phyloP scores from a whole-genome alignment of 2,888 invertebrate genomes.

The Quadroppia sp. region DNA sequence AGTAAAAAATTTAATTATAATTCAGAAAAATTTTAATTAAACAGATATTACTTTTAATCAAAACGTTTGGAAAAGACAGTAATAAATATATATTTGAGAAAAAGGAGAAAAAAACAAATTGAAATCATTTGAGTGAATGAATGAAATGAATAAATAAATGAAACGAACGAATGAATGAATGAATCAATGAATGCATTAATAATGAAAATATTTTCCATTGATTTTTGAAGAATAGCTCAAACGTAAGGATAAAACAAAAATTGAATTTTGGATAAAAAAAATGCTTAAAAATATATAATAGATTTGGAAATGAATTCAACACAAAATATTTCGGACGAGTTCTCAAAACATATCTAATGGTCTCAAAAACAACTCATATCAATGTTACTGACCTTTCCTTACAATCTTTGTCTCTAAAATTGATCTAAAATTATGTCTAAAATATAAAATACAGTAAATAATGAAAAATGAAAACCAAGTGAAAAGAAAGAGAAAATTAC shows the following conservation, averaged over 20 bases:
- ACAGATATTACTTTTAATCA: too few species aligned
- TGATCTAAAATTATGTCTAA: constrained; percentile 20
- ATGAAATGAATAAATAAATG: too few species aligned
- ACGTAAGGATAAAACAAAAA: not conserved
- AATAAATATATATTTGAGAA: too few species aligned
- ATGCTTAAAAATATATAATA: not conserved
- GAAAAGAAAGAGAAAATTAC: not conserved
- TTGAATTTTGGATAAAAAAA: not conserved
- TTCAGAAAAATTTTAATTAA: too few species aligned
- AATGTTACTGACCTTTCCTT: constrained; percentile 26
- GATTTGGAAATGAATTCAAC: not conserved
- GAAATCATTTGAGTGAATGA: constrained; percentile 20
- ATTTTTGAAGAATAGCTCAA: not conserved
- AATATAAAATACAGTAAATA: not conserved
- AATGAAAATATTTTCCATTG: constrained; percentile 12
- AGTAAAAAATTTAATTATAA: too few species aligned
- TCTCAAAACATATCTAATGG: not conserved
- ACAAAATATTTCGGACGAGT: not conserved
- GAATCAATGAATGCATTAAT: constrained; percentile 2
- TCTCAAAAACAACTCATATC: not conserved
- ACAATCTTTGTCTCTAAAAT: not conserved
- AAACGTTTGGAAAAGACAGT: too few species aligned
- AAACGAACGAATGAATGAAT: not conserved
- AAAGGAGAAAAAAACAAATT: not conserved
- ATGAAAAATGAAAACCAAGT: not conserved